Conservation (phyloP, 2,797 vertebrate genomes). For the Mallotus villosus region DNA sequence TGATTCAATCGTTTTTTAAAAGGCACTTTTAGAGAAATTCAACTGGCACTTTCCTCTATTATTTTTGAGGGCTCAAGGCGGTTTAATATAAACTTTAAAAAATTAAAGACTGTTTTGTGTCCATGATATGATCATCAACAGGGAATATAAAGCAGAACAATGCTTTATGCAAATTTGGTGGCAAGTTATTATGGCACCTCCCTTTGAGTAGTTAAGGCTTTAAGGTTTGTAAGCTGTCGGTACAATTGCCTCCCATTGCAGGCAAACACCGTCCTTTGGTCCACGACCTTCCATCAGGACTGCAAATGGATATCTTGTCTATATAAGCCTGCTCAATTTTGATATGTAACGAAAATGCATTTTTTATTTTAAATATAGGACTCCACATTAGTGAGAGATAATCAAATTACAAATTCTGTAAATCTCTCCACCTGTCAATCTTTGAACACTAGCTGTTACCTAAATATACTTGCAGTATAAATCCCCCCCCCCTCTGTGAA, state of each 20-base stretch:
- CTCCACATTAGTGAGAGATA: background rate
- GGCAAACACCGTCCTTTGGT: constrained; percentile 55
- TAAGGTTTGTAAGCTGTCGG: constrained; percentile 53
- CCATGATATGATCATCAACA: constrained; percentile 15
- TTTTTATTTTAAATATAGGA: constrained; percentile 26
- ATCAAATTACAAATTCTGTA: background rate
- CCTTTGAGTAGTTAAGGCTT: constrained; percentile 58
- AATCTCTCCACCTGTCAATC: background rate
- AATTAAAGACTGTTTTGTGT: constrained; percentile 10
- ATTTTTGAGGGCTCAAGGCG: constrained; percentile 19
- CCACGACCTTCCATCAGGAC: constrained; percentile 57
- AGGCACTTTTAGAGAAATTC: constrained; percentile 59
- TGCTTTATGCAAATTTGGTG: constrained; percentile 33
- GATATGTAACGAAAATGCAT: constrained; percentile 1
- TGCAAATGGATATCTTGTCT: constrained; percentile 34
- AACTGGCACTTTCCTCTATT: constrained; percentile 23
- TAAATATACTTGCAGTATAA: background rate
- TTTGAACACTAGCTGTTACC: constrained; percentile 3
- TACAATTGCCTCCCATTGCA: constrained; percentile 38
- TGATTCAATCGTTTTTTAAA: constrained; percentile 34
- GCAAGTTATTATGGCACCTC: constrained; percentile 27
- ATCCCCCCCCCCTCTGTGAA: too few relatives aligned
- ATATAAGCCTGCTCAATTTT: constrained; percentile 8
- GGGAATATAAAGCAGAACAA: constrained; percentile 31
- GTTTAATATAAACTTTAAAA: background rate